Conservation (phyloP, 2,797 vertebrate genomes). For the Fistularia tabacaria region DNA sequence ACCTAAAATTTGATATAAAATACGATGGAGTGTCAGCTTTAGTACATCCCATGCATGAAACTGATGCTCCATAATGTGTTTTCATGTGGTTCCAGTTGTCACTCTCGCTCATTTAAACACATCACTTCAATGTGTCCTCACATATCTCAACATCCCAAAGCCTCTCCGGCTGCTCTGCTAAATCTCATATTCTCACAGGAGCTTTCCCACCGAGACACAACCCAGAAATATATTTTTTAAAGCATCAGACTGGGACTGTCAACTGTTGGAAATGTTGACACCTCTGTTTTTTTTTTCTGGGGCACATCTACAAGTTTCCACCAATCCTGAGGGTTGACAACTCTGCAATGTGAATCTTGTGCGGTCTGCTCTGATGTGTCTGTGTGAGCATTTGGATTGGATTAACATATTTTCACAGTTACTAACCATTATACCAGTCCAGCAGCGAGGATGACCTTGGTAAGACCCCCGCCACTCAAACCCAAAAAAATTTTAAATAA, state of each 20-base stretch:
- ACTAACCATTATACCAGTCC: too few species aligned
- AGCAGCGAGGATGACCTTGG: too few species aligned
- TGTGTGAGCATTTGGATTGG: too few species aligned
- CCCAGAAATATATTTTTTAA: slow-evolving; percentile 18
- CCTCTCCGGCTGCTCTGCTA: slow-evolving; percentile 11
- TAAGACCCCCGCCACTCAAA: too few species aligned
- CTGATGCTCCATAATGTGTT: slow-evolving; percentile 7
- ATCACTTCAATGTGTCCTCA: neutral
- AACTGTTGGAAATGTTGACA: slow-evolving; percentile 24
- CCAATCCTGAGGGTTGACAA: neutral
- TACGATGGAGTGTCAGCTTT: slow-evolving; percentile 4
- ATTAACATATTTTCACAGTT: too few species aligned
- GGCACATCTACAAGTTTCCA: slow-evolving; percentile 25
- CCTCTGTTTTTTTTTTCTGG: slow-evolving; percentile 2
- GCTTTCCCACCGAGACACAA: slow-evolving; percentile 10
- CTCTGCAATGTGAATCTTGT: slow-evolving; percentile 1
- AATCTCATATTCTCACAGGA: slow-evolving; percentile 28
- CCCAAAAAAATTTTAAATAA: too few species aligned
- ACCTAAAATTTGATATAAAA: neutral
- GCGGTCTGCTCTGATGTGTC: too few species aligned
- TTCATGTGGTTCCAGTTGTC: slow-evolving; percentile 1
- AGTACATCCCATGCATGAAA: slow-evolving; percentile 6
- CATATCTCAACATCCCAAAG: slow-evolving; percentile 1
- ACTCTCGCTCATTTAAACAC: slow-evolving; percentile 18
- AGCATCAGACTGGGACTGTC: slow-evolving; percentile 13